These are phyloP conservation scores for Pelochelys cantorii DNA, from an alignment of 2,797 vertebrate genomes.

Conservation along the genomic window DNA sequence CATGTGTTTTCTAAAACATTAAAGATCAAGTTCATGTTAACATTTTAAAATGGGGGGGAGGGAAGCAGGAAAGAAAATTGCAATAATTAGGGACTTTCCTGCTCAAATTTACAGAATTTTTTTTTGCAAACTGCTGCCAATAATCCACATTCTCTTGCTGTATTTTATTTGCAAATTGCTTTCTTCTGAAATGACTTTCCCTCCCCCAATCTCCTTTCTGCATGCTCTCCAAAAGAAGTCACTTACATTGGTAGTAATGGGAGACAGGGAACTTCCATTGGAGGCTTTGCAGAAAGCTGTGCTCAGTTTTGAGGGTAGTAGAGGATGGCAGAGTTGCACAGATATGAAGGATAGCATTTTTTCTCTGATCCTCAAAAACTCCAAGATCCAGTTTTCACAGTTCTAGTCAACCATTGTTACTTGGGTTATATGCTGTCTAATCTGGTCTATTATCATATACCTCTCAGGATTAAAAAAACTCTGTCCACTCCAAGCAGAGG, in stretches of 20 bases:
- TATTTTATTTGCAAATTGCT: neutral
- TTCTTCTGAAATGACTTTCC: neutral
- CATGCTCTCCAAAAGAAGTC: neutral
- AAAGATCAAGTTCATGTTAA: neutral
- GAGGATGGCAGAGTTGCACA: neutral
- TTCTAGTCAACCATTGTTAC: fast-evolving
- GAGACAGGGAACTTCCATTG: neutral
- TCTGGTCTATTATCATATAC: neutral
- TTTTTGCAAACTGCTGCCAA: neutral
- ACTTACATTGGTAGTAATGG: neutral
- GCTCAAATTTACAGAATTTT: neutral
- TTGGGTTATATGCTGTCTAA: neutral
- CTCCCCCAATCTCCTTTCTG: neutral
- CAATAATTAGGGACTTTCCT: neutral
- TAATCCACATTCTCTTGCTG: neutral
- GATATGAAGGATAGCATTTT: neutral
- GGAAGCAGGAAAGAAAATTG: neutral
- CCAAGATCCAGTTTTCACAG: neutral
- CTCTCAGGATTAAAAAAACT: neutral
- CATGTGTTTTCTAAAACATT: neutral
- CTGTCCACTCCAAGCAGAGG: neutral
- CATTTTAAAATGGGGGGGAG: neutral
- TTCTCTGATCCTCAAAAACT: neutral
- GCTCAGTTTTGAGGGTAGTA: neutral
- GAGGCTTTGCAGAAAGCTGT: neutral